Percentiles rank a stretch among this genome's conserved stretches.
Evolutionary conservation across 2,888 invertebrate genomes (phyloP).

Genomic region (Abrostola tripartita): DNA sequence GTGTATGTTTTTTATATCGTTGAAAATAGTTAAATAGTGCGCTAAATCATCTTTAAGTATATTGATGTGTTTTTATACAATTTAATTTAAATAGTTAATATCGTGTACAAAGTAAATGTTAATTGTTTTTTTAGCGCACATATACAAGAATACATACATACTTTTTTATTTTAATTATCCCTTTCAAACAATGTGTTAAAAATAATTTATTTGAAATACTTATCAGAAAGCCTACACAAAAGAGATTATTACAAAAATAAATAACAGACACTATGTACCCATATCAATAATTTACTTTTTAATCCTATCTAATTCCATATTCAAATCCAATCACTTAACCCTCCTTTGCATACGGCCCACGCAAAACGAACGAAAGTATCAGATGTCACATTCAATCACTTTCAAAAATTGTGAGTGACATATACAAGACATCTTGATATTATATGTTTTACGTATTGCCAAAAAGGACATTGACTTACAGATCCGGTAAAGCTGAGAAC

Average conservation of each 20-base stretch:
- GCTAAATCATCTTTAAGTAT: not conserved
- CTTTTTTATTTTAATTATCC: too few species aligned
- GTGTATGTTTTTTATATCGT: not conserved
- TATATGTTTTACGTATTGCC: constrained; percentile 11
- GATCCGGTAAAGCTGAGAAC: constrained; percentile 36
- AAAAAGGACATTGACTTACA: constrained; percentile 46
- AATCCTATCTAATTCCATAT: constrained; percentile 34
- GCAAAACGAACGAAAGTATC: constrained; percentile 35
- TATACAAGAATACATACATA: too few species aligned
- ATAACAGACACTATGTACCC: not conserved
- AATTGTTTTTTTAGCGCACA: too few species aligned
- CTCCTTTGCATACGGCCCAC: constrained; percentile 28
- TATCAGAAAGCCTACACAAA: too few species aligned
- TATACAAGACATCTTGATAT: constrained; percentile 12
- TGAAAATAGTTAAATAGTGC: not conserved
- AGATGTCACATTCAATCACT: constrained; percentile 41
- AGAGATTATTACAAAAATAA: not conserved
- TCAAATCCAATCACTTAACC: constrained; percentile 42
- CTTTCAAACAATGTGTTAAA: too few species aligned
- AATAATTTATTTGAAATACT: too few species aligned
- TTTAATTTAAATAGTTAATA: too few species aligned
- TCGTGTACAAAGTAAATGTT: too few species aligned
- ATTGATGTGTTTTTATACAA: too few species aligned
- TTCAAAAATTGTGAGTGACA: constrained; percentile 24
- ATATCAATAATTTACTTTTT: constrained; percentile 2